phyloP scores from a whole-genome alignment of 2,113 vertebrate species.

The Piaya cayana region DNA sequence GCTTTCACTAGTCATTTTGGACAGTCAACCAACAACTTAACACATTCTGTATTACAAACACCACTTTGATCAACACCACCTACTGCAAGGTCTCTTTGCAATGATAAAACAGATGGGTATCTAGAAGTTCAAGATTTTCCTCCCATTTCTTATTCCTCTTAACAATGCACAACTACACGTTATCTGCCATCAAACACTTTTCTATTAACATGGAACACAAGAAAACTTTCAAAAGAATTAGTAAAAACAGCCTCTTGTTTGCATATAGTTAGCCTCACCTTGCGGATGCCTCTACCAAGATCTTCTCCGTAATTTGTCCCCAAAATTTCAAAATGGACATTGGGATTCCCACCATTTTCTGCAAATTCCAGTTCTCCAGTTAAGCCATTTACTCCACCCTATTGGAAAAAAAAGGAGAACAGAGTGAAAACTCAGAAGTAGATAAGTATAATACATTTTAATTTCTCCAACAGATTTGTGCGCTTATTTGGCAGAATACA shows the following conservation, averaged over 20 bases:
- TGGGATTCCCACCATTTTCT: constrained; percentile 94
- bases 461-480: background rate
- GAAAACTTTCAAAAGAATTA: background rate
- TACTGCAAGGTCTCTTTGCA: background rate
- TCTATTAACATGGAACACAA: background rate
- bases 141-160: background rate
- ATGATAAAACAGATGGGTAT: background rate
- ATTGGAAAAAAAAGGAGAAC: background rate
- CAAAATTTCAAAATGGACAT: constrained; percentile 96
- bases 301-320: constrained; percentile 98
- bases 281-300: constrained; percentile 91
- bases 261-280: constrained; percentile 78
- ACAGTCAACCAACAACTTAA: background rate
- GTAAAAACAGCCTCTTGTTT: background rate
- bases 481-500: background rate
- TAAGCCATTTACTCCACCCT: constrained; percentile 92
- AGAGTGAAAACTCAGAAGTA: background rate
- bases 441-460: background rate
- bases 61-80: background rate
- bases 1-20: background rate
- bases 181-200: background rate
- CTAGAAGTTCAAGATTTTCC: background rate
- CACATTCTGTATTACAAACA: background rate
- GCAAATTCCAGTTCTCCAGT: constrained; percentile 95
- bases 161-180: accelerated